These are phyloP conservation scores for Melanocharis versteri DNA, from an alignment of 2,113 vertebrate species.

Conservation along the genomic window DNA sequence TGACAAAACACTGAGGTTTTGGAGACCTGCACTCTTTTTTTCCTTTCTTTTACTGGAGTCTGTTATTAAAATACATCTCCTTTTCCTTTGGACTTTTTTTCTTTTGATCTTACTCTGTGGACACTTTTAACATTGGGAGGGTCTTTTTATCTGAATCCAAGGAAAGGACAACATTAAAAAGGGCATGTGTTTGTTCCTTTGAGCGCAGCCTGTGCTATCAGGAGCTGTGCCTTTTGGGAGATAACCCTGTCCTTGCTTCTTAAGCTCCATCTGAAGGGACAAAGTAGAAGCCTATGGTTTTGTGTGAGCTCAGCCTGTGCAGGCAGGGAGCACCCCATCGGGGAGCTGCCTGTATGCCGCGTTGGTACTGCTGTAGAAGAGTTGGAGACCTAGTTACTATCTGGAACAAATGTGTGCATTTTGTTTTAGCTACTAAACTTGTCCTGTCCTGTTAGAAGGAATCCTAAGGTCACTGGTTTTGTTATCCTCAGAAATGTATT, in stretches of 20 bases:
- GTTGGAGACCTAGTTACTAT: background rate
- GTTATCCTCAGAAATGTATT: background rate
- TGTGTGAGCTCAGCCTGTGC: background rate
- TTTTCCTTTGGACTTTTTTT: background rate
- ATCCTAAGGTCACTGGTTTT: background rate
- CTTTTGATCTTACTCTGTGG: background rate
- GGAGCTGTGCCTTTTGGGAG: background rate
- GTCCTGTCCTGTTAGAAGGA: background rate
- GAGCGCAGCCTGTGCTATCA: background rate
- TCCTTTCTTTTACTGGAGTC: background rate
- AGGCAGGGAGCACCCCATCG: background rate
- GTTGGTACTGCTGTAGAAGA: rapidly evolving
- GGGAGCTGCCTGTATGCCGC: background rate
- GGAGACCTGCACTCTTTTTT: background rate
- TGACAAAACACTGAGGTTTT: background rate
- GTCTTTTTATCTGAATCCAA: background rate
- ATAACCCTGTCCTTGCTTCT: background rate
- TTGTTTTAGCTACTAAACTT: background rate
- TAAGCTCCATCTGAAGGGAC: background rate
- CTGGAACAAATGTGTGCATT: background rate
- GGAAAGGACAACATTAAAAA: background rate
- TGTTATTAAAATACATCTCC: background rate
- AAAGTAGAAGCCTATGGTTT: background rate
- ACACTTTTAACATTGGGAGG: background rate
- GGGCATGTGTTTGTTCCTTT: background rate